These are phyloP conservation scores for Dryas iulia DNA, from an alignment of 1,140 invertebrate species.

Conservation along the genomic window DNA sequence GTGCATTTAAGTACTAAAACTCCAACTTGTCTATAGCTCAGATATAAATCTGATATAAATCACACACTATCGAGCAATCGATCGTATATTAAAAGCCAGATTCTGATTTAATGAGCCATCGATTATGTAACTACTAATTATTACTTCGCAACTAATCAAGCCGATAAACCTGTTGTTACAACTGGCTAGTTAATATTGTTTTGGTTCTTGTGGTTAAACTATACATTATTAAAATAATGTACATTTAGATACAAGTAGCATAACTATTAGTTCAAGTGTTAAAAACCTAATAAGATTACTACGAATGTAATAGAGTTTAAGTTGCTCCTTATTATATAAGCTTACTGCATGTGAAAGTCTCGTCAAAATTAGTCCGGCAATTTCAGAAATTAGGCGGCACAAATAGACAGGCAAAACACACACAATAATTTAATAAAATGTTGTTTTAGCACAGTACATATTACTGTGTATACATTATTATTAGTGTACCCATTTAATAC, in stretches of 20 bases:
- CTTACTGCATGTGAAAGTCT: too few relatives aligned
- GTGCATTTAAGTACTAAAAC: neutral
- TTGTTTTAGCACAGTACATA: too few relatives aligned
- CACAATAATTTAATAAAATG: too few relatives aligned
- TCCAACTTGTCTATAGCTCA: neutral
- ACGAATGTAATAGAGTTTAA: too few relatives aligned
- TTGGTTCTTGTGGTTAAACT: neutral
- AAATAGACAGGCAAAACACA: too few relatives aligned
- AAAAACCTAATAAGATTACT: too few relatives aligned
- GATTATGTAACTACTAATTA: slow-evolving; percentile 18
- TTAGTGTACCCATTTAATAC: too few relatives aligned
- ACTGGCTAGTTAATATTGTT: neutral
- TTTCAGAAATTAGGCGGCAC: too few relatives aligned
- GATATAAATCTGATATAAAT: neutral
- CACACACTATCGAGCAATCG: neutral
- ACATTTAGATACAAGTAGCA: neutral
- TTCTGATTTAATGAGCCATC: slow-evolving; percentile 4
- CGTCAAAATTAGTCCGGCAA: too few relatives aligned
- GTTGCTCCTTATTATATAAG: too few relatives aligned
- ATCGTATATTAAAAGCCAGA: neutral
- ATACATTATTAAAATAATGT: neutral
- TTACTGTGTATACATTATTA: too few relatives aligned
- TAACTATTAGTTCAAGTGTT: too few relatives aligned
- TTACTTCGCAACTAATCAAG: slow-evolving; percentile 12
- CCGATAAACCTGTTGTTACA: neutral